Evolutionary conservation across 2,797 vertebrate genomes (phyloP).

Genomic region (Distichodus sexfasciatus): DNA sequence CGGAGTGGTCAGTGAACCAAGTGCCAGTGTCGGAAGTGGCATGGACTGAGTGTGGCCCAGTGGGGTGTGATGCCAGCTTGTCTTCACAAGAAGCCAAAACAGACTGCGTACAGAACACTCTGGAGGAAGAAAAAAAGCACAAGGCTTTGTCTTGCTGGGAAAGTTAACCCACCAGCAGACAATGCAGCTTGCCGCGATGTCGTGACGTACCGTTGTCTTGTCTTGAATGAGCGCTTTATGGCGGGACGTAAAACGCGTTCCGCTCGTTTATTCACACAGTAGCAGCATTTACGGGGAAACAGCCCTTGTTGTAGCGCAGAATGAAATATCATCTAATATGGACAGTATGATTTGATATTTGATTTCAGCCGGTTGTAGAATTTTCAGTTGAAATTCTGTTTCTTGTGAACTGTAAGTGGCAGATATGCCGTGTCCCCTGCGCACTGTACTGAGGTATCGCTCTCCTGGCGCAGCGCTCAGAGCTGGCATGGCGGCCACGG

Average conservation of each 20-base stretch:
- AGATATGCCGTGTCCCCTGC: no score
- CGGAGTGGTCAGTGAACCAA: slow-evolving; percentile 53
- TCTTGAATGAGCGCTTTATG: no score
- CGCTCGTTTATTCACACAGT: no score
- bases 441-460: slow-evolving; percentile 14
- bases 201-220: background rate
- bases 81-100: slow-evolving; percentile 73
- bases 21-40: slow-evolving; percentile 75
- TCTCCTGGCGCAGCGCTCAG: slow-evolving; percentile 35
- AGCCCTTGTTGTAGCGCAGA: no score
- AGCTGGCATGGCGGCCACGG: slow-evolving; percentile 70
- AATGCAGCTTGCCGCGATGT: background rate
- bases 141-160: slow-evolving; percentile 41
- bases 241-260: no score
- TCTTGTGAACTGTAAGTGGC: no score
- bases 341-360: no score
- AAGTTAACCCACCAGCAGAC: slow-evolving; percentile 30
- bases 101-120: slow-evolving; percentile 54
- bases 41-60: slow-evolving; percentile 72
- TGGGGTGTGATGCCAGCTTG: slow-evolving; percentile 71
- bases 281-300: no score
- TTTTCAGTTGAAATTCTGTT: no score
- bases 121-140: slow-evolving; percentile 58
- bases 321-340: background rate
- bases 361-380: no score